Conservation (phyloP, 2,797 vertebrate species). For the Erpetoichthys calabaricus region DNA sequence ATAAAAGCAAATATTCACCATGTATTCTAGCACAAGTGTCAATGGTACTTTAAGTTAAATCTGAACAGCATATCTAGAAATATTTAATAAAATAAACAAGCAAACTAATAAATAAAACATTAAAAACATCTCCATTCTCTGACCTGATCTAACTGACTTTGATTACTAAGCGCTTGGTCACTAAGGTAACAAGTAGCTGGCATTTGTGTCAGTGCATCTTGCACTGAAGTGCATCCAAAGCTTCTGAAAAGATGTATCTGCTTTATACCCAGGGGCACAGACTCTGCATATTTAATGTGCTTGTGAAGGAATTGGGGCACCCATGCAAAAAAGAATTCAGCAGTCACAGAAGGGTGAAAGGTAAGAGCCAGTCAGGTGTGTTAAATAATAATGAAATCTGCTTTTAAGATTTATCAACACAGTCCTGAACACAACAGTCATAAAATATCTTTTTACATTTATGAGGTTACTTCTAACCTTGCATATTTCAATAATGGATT, state of each 20-base stretch:
- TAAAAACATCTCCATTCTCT: slow-evolving; percentile 34
- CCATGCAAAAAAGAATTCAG: slow-evolving; percentile 33
- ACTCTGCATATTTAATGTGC: slow-evolving; percentile 39
- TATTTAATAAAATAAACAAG: slow-evolving; percentile 13
- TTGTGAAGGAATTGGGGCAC: slow-evolving; percentile 37
- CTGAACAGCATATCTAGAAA: no score
- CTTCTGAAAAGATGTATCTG: slow-evolving; percentile 18
- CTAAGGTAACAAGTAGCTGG: slow-evolving; percentile 20
- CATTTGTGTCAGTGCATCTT: slow-evolving; percentile 27
- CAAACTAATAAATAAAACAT: slow-evolving; percentile 37
- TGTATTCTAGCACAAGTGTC: no score
- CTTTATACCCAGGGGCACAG: slow-evolving; percentile 26
- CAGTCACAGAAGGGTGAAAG: slow-evolving; percentile 27
- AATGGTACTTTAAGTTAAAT: no score
- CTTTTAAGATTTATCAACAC: slow-evolving; percentile 26
- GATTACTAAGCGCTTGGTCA: slow-evolving; percentile 30
- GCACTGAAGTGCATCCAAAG: slow-evolving; percentile 15
- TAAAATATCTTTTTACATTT: no score
- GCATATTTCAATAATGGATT: no score
- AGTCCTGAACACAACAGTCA: no score
- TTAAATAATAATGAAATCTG: slow-evolving; percentile 44
- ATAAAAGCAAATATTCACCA: no score
- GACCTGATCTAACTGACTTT: slow-evolving; percentile 29
- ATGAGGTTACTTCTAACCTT: no score
- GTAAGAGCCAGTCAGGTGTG: slow-evolving; percentile 35